Evolutionary conservation across 2,888 invertebrate genomes (phyloP).

Genomic region (Arrhopalites spinosus): DNA sequence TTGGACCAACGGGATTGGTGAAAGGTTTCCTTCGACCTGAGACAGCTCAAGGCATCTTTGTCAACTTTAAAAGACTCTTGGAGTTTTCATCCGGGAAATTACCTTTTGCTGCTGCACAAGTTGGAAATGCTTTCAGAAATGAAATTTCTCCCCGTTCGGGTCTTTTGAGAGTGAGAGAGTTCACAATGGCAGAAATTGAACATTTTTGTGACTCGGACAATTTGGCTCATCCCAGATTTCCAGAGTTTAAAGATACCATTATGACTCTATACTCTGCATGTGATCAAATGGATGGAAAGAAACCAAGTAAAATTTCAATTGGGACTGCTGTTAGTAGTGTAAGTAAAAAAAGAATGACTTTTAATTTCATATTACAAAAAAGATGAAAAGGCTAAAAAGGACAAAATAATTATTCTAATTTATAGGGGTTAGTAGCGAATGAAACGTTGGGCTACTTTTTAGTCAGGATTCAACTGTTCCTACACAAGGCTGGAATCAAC

Average conservation of each 20-base stretch:
- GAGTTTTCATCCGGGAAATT: constrained; percentile 96
- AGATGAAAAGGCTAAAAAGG: not conserved
- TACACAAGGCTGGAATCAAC: constrained; percentile 85
- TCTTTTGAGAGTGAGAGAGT: constrained; percentile 92
- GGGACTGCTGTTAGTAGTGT: constrained; percentile 83
- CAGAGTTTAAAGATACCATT: constrained; percentile 71
- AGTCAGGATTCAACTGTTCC: constrained; percentile 89
- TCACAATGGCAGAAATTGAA: constrained; percentile 99
- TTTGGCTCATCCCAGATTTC: constrained; percentile 91
- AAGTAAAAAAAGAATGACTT: constrained; percentile 47
- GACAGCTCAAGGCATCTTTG: constrained; percentile 99
- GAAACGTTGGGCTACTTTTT: constrained; percentile 98
- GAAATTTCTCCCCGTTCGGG: constrained; percentile 99
- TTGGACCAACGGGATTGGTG: constrained; percentile 88
- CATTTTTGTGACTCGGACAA: constrained; percentile 94
- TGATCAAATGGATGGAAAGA: constrained; percentile 95
- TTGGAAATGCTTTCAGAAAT: constrained; percentile 97
- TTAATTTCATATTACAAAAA: not conserved
- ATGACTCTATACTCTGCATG: constrained; percentile 91
- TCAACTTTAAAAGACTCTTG: constrained; percentile 95
- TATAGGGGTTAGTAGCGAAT: constrained; percentile 84
- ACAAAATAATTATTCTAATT: not conserved
- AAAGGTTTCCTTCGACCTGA: constrained; percentile 88
- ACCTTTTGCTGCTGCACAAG: constrained; percentile 98
- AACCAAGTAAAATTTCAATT: constrained; percentile 76